Conservation (phyloP, 2,113 vertebrate species). For the Eudyptes chrysolophus region DNA sequence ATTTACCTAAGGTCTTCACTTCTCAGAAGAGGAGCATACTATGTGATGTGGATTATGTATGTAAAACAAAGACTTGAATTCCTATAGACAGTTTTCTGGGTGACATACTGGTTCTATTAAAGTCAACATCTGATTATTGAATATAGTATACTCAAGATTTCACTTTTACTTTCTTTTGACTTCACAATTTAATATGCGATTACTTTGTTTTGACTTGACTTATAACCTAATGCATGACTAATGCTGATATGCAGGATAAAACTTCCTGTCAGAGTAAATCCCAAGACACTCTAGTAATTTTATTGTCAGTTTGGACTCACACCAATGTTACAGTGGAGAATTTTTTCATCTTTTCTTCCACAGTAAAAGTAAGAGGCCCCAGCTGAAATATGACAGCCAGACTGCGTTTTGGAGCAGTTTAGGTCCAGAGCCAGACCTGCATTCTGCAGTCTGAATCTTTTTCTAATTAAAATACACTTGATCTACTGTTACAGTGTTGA, state of each 20-base stretch:
- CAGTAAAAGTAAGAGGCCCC: conserved; percentile 46
- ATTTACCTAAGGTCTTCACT: background rate
- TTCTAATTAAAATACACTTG: conserved; percentile 57
- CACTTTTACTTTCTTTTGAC: conserved; percentile 31
- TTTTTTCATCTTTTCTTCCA: conserved; percentile 47
- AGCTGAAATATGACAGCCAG: conserved; percentile 44
- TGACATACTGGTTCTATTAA: background rate
- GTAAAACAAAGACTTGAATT: background rate
- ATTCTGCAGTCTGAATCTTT: conserved; percentile 27
- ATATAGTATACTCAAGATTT: background rate
- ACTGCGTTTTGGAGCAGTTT: background rate
- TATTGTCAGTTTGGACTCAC: conserved; percentile 37
- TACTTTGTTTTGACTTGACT: conserved; percentile 50
- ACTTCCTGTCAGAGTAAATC: conserved; percentile 49
- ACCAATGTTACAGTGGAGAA: conserved; percentile 11
- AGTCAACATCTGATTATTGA: background rate
- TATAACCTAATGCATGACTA: conserved; percentile 12
- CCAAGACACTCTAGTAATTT: conserved; percentile 15
- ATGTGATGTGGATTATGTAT: background rate
- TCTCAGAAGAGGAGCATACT: background rate
- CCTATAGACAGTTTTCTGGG: background rate
- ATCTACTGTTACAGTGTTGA: background rate
- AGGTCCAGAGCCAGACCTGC: background rate
- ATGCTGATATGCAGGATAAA: conserved; percentile 31
- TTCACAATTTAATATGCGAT: background rate